Evolutionary conservation across 2,113 vertebrate genomes (phyloP), one percentile per base, ranked within the genome.

Genomic region (cat (Felis catus)): DNA sequence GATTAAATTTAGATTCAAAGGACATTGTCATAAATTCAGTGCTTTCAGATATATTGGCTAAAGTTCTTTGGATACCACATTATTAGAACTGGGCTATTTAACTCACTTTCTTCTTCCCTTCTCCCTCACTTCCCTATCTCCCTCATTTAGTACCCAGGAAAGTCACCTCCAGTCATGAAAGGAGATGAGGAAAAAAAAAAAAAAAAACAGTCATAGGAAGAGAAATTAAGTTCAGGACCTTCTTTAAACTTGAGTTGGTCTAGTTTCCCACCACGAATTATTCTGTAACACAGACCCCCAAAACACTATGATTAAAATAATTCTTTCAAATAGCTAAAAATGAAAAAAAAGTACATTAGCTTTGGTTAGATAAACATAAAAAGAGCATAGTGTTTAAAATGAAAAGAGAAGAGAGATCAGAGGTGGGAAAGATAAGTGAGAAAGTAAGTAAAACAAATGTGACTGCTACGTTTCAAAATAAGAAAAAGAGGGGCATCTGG

Each of bases 1-100:
- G 84, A 80, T 84, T 91, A 97, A 74, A 61, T 86, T 94, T 29
- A 80, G 58, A 82, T 33, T 91, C 51, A 45, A 82, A 95, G 5
- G 25, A 48, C 41, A 76, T 3, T 63, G n/a, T 29, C 51, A 79
- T 19, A 87, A 74, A 73, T 61, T 66, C 84, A 68, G 25, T 55
- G 48, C 19, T 94, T 78, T 94, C 7, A 10, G 25, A 66, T 71
- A 19, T 36, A 25, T 8, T 14, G 41, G 27, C 66, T 39, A 15
- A 87, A 90, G 65, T 78, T 45, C 18, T 53, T 29, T 39, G 23
- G 48, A 48, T 7, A 31, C 45, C 4, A 16, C 18, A 4, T 68
- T 31, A 18, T 41, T 61, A 27, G 61, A 71, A 58, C 27, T 55
- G 31, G 16, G 3, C 25, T 71, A 1, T 65, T 86, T 61, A 55